Percentiles rank a stretch among this genome's conserved stretches.
Conservation (phyloP, 2,113 vertebrate species). For the Boulengeromyrus knoepffleri region DNA sequence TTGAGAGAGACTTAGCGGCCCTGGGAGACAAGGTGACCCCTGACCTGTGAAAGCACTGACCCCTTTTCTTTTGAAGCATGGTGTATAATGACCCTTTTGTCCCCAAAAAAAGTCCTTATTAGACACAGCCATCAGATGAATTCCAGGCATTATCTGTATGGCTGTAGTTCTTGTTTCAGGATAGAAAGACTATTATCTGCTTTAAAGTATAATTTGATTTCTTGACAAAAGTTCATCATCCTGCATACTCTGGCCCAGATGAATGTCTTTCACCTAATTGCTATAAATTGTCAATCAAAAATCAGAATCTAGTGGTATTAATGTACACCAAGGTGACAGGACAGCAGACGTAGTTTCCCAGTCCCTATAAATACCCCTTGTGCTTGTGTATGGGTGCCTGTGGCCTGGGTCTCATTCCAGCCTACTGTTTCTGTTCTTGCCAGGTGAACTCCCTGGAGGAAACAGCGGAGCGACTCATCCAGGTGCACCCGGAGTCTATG, state of each 20-base stretch:
- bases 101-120: background rate
- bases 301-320: background rate
- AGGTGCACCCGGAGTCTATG: conserved; percentile 91
- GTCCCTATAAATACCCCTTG: background rate
- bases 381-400: background rate
- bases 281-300: background rate
- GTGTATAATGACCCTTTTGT: background rate
- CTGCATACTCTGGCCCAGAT: background rate
- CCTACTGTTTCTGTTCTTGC: no score
- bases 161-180: background rate
- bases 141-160: background rate
- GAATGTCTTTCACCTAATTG: background rate
- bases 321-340: background rate
- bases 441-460: conserved; percentile 97
- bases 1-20: conserved; percentile 91
- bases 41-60: background rate
- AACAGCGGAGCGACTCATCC: conserved; percentile 89
- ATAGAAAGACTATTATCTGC: background rate
- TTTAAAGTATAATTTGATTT: background rate
- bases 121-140: background rate
- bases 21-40: conserved; percentile 85
- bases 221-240: background rate
- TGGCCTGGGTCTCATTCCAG: no score
- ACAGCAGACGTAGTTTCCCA: background rate
- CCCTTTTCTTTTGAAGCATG: background rate